Base-by-base conservation (phyloP, 2,113 vertebrate genomes). In the Mystacornis crossleyi region DNA sequence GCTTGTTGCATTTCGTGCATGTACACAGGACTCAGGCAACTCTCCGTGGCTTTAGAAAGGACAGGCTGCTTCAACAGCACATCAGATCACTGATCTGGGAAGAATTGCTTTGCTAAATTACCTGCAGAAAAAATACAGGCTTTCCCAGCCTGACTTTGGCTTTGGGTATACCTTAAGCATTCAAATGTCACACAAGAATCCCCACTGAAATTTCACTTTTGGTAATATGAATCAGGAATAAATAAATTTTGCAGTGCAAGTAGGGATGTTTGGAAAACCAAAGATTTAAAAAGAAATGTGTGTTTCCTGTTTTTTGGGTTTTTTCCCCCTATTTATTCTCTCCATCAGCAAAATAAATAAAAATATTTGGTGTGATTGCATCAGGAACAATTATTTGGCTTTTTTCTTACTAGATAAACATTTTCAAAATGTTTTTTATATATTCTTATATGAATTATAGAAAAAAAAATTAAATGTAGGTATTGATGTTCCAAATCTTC, bases 221-320 rank as follows among this genome's bases (percentile, higher is more conserved):
- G 8, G 17, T 48, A 23, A 77, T 54, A 51, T 0, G 0, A 38
- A 33, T 47, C 8, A 26, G 4, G 24, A 54, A 72, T 69, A 42
- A 83, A 34, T 26, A 33, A 7, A 4, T 33, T 36, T 12, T 55
- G 6, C 21, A 40, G 18, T 48, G 10, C 4, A 77, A 51, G 24
- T 29, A n/a, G 0, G 2, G 5, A 51, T 9, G 9, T 9, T 58
- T 53, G 21, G 14, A 65, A 89, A 86, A 77, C 10, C 6, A 8
- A 33, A 25, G 8, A 50, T 45, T 47, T 89, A 55, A 36, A 51
- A 18, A 50, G 1, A 75, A n/a, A 8, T 5, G 4, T 9, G 8
- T 40, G 6, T 45, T 51, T 29, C 7, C 31, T 34, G n/a, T 5
- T 18, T 14, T 42, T 15, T 40, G 40, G 40, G 40, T 2, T 4